These are phyloP conservation scores for Cebidichthys violaceus DNA, from an alignment of 2,113 vertebrate species.

Conservation along the genomic window DNA sequence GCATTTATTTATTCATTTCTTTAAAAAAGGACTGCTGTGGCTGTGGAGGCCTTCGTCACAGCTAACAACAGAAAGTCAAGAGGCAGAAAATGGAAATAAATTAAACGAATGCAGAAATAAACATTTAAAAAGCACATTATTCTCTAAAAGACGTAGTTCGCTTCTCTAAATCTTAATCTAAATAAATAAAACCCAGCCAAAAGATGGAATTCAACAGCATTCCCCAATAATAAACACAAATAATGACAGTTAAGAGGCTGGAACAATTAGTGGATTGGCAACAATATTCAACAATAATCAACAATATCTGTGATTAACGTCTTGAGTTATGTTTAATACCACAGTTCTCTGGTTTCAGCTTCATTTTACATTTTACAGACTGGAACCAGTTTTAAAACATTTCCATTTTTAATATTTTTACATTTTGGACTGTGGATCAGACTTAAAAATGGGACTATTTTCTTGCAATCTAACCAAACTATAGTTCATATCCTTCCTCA, in stretches of 20 bases:
- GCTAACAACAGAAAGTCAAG: neutral
- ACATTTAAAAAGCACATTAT: neutral
- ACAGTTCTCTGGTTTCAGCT: neutral
- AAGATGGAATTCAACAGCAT: neutral
- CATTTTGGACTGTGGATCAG: neutral
- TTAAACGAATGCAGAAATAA: neutral
- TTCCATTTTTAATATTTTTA: neutral
- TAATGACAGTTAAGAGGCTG: neutral
- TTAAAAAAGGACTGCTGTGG: neutral
- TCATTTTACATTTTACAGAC: neutral
- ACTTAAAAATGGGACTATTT: neutral
- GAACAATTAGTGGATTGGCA: neutral
- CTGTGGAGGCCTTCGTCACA: neutral
- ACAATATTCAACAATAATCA: neutral
- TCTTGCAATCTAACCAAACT: neutral
- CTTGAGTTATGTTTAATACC: neutral
- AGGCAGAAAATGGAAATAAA: neutral
- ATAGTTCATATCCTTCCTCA: conserved; percentile 53
- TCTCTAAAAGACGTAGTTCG: neutral
- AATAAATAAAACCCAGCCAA: neutral
- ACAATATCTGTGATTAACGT: neutral
- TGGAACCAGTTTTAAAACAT: neutral
- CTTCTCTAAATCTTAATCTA: neutral
- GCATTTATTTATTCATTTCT: too few species aligned
- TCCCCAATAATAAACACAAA: neutral